Evolutionary conservation across 2,797 vertebrate species (phyloP), one percentile per base, ranked within the genome.

Genomic region (Enteromius thamalakanensis): DNA sequence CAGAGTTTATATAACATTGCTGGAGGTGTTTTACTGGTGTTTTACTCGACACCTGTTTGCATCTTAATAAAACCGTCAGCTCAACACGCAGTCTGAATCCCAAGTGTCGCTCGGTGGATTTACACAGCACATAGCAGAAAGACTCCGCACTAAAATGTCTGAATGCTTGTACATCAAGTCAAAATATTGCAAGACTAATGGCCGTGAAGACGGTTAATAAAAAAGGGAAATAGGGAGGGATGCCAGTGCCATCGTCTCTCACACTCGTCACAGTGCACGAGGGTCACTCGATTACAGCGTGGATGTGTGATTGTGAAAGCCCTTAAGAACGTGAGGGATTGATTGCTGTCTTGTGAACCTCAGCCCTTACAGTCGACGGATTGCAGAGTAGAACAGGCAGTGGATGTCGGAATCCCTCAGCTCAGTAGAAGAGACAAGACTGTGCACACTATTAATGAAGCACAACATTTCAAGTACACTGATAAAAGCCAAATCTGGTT

Each of bases 241-340:
- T 15, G 62, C 29, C 29, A 37, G 19, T 15, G 60, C 45, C 64
- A 23, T 47, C 80, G n/a, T 81, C 42, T 62, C 69, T 74, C 55
- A 70, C 68, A 47, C 40, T 29, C 55, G 19, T 72, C 55, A 80
- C 32, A 65, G 58, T 74, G 69, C 37, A 21, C 60, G 67, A 71
- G 67, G 49, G 10, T 32, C 34, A 12, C 79, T 60, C 17, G 26
- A 58, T 62, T 71, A 74, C 62, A 76, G 62, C 12, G 47, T 58
- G 45, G 19, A 64, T 45, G 42, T 72, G 76, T 58, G 32, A 65
- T 40, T 37, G 72, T 34, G 51, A 70, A 76, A 83, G 81, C 83
- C 82, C 82, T 85, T 77, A 26, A 88, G 32, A 86, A 85, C 32
- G 29, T 64, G 34, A 58, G 29, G 23, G 37, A 62, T 82, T 67